Conservation (phyloP, 2,888 invertebrate species). For the Ectobius pallidus region DNA sequence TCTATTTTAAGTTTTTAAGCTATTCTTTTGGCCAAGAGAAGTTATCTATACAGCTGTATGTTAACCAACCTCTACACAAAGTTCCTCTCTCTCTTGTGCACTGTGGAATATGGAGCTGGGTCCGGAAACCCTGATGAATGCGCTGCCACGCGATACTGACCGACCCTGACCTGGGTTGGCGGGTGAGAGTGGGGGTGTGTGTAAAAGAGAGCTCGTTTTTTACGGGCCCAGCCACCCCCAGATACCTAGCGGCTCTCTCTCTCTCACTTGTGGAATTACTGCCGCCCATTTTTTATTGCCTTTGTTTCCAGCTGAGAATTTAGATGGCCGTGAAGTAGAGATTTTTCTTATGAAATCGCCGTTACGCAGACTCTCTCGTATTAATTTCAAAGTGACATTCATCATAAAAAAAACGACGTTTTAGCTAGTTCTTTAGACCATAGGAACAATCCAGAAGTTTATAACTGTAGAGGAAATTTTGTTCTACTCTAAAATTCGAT, state of each 20-base stretch:
- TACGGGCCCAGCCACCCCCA: not conserved
- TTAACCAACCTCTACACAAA: no score
- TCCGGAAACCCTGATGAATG: slow-evolving; percentile 13
- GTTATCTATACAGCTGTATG: no score
- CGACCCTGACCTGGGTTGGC: not conserved
- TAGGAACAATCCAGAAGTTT: no score
- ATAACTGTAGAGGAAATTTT: no score
- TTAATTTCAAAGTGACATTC: no score
- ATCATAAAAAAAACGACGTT: no score
- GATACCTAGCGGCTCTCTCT: not conserved
- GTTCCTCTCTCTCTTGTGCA: not conserved
- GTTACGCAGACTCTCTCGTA: not conserved
- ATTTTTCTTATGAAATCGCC: not conserved
- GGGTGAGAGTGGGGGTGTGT: not conserved
- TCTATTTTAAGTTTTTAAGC: no score
- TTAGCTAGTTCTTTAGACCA: no score
- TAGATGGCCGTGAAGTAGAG: not conserved
- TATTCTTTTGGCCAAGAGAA: no score
- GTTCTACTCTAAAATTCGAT: no score
- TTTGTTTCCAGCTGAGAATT: slow-evolving; percentile 11
- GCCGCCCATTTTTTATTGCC: slow-evolving; percentile 6
- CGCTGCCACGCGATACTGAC: slow-evolving; percentile 7
- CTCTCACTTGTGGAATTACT: not conserved
- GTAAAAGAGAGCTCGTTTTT: not conserved
- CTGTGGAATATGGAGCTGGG: not conserved